Conservation (phyloP, 1,140 invertebrate genomes). For the Drosophila nannoptera region DNA sequence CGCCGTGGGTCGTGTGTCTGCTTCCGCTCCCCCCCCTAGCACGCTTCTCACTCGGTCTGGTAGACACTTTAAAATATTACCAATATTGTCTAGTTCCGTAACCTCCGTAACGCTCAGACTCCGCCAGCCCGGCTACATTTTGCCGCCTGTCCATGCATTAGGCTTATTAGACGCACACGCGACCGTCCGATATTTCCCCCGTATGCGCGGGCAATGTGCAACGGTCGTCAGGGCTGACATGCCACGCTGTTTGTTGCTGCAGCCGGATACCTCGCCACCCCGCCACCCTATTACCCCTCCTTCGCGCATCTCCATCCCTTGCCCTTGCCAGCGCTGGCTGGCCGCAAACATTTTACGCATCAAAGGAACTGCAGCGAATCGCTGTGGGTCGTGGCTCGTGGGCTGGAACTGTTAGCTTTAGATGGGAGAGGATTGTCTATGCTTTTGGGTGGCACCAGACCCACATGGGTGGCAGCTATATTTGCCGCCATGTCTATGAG, state of each 20-base stretch:
- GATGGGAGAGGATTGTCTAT: background rate
- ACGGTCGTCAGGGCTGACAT: slow-evolving; percentile 60
- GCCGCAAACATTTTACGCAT: slow-evolving; percentile 5
- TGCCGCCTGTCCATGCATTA: slow-evolving; percentile 53
- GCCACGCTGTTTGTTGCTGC: slow-evolving; percentile 9
- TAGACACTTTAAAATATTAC: slow-evolving; percentile 74
- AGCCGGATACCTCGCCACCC: slow-evolving; percentile 2
- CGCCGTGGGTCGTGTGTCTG: slow-evolving; percentile 50
- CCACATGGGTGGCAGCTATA: background rate
- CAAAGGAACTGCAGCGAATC: slow-evolving; percentile 55
- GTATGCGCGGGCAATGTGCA: slow-evolving; percentile 27
- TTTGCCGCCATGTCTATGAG: background rate
- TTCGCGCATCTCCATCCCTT: slow-evolving; percentile 80
- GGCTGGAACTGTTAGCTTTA: background rate
- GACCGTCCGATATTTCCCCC: slow-evolving; percentile 45
- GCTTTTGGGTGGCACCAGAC: background rate
- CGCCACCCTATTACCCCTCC: slow-evolving; percentile 1
- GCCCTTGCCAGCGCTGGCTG: slow-evolving; percentile 82
- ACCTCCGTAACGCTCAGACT: slow-evolving; percentile 33
- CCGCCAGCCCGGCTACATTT: background rate
- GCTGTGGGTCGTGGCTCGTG: slow-evolving; percentile 29
- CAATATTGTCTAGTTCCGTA: slow-evolving; percentile 70
- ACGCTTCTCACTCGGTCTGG: background rate
- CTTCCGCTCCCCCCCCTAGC: background rate
- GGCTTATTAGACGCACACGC: slow-evolving; percentile 73